Evolutionary conservation across 2,113 vertebrate species (phyloP), one percentile per base, ranked within the genome.

Genomic region (Conger conger): DNA sequence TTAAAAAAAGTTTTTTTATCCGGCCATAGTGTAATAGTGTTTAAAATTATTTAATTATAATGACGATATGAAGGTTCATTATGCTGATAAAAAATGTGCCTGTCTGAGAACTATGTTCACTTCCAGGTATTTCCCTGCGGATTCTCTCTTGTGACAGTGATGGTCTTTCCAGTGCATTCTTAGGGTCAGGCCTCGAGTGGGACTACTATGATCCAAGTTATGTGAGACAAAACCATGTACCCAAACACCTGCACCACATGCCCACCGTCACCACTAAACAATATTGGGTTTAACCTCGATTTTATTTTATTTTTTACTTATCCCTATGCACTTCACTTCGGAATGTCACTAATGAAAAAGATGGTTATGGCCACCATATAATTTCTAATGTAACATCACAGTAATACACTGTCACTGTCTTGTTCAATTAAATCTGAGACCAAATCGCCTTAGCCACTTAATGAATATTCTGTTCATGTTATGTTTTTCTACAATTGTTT

Each of bases 131-230:
- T 35, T 96, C 96, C 20, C 87, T 97, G 86, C 91, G 94, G 87
- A 96, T 96, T 83, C 83, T 96, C 85, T 96, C 96, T 0, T 94
- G 92, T 7, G 96, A 96, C 90, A 96, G 94, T 1, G 96, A 96
- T 17, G 91, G 91, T 23, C 87, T 95, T 60, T 92, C 93, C 15
- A 92, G 89, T 30, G 90, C 92, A 0, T 85, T 91, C 0, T 87
- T 92, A 87, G 27, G 89, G 0, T 95, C 93, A 0, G 92, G 86
- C 23, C 82, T 96, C 87, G 96, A 96, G 88, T 96, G 96, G 96
- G 95, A 97, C 87, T 96, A 96, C 82, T 96, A 96, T 0, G 95
- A 97, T 90, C 96, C 95, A 0, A 93, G 93, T 85, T 96, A 96
- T 30, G 94, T 95, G 88, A 93, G 89, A 37, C 93, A 94, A 86